A percentile compares a stretch with the other conserved stretches of the same genome.
Conservation (phyloP, 2,888 invertebrate genomes). For the Encarsia formosa region DNA sequence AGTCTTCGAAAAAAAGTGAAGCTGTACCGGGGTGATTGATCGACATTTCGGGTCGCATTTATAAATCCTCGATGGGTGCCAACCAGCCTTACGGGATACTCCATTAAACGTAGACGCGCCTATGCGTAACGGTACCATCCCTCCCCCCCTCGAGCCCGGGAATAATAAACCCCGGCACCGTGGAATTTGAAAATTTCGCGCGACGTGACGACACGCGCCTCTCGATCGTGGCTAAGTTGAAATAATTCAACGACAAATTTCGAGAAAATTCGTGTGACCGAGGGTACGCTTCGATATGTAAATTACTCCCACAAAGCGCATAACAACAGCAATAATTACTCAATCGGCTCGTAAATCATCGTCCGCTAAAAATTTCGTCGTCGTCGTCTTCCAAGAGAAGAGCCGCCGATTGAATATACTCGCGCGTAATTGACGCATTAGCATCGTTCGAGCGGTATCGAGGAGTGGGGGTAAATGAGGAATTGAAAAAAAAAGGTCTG, state of each 20-base stretch:
- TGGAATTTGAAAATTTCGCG: conserved; percentile 9
- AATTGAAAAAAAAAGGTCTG: conserved; percentile 11
- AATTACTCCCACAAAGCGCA: no score
- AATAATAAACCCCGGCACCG: conserved; percentile 25
- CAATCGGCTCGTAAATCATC: conserved; percentile 19
- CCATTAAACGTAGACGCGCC: conserved; percentile 19
- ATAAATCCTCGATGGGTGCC: conserved; percentile 13
- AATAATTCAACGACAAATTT: no score
- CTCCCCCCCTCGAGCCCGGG: no score
- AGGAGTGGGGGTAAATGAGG: not conserved
- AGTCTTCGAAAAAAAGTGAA: no score
- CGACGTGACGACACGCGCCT: conserved; percentile 4
- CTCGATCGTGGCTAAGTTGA: no score
- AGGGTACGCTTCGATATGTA: no score
- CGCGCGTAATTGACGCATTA: conserved; percentile 23
- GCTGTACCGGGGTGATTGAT: conserved; percentile 25
- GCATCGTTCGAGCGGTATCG: conserved; percentile 10
- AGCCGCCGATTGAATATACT: conserved; percentile 14
- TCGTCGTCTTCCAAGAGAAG: not conserved
- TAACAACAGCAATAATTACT: no score
- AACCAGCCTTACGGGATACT: conserved; percentile 19
- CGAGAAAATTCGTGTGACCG: no score
- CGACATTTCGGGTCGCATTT: conserved; percentile 20
- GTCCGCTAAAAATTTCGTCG: conserved; percentile 22
- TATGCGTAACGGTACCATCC: conserved; percentile 28